These are phyloP conservation scores for Hapalemur alaotrensis DNA, from an alignment of 2,797 vertebrate genomes.

Conservation along the genomic window DNA sequence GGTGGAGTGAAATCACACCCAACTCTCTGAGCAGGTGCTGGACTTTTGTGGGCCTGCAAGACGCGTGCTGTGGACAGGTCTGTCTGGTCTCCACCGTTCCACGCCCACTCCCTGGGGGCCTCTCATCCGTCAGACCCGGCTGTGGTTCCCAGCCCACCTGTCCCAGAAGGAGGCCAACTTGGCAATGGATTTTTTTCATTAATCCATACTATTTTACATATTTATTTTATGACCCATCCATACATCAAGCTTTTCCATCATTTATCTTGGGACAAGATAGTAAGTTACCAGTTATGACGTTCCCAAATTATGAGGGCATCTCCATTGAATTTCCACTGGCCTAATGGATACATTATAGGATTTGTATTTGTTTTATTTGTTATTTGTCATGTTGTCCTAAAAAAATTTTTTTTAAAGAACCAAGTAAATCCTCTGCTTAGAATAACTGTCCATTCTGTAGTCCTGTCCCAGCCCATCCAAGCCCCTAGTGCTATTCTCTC, in stretches of 20 bases:
- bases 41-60: background rate
- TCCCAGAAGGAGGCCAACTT: background rate
- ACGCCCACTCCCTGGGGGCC: background rate
- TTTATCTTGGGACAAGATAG: background rate
- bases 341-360: background rate
- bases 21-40: background rate
- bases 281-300: background rate
- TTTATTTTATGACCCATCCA: background rate
- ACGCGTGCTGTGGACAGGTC: background rate
- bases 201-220: background rate
- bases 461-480: background rate
- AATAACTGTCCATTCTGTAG: background rate
- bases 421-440: background rate
- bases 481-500: background rate
- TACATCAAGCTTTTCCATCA: background rate
- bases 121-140: background rate
- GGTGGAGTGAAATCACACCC: background rate
- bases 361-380: background rate
- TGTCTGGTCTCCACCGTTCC: background rate
- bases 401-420: background rate
- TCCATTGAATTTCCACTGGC: background rate
- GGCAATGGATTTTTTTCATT: background rate
- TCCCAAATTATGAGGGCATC: background rate
- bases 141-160: background rate
- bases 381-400: background rate